Evolutionary conservation across 2,113 vertebrate species (phyloP).

Genomic region (Cryptomyrus ogoouensis): DNA sequence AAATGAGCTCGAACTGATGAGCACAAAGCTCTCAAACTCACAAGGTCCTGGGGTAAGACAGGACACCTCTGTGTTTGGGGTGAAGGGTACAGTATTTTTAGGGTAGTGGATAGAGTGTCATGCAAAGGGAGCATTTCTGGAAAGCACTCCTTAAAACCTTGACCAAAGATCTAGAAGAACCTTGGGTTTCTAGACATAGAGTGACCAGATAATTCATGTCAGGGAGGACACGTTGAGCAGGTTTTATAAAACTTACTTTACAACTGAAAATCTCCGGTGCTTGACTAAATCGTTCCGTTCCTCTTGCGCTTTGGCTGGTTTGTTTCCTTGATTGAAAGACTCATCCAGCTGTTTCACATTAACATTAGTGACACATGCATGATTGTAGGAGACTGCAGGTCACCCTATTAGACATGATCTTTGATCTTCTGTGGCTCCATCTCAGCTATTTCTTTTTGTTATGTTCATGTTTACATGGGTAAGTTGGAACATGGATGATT

Average conservation of each 20-base stretch:
- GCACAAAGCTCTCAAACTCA: not conserved
- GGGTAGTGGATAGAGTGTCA: not conserved
- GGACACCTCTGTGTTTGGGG: not conserved
- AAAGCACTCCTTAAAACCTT: not conserved
- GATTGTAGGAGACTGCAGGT: not conserved
- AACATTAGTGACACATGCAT: not conserved
- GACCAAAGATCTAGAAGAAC: not conserved
- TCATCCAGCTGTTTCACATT: not conserved
- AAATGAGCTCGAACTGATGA: not conserved
- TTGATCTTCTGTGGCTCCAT: not conserved
- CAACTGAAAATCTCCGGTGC: not conserved
- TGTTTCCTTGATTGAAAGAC: not conserved
- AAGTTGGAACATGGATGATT: not conserved
- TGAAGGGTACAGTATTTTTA: not conserved
- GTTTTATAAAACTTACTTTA: not conserved
- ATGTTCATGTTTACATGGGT: not conserved
- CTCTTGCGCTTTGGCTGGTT: not conserved
- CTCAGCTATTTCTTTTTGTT: not conserved
- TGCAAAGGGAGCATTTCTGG: not conserved
- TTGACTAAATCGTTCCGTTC: not conserved
- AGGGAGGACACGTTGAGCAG: not conserved
- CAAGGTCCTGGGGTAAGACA: not conserved
- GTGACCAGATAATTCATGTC: not conserved
- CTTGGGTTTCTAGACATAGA: not conserved
- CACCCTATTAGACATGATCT: not conserved